Percentiles rank a stretch among this genome's conserved stretches.
Evolutionary conservation across 2,888 invertebrate genomes (phyloP).

Genomic region (Chirona hameri): DNA sequence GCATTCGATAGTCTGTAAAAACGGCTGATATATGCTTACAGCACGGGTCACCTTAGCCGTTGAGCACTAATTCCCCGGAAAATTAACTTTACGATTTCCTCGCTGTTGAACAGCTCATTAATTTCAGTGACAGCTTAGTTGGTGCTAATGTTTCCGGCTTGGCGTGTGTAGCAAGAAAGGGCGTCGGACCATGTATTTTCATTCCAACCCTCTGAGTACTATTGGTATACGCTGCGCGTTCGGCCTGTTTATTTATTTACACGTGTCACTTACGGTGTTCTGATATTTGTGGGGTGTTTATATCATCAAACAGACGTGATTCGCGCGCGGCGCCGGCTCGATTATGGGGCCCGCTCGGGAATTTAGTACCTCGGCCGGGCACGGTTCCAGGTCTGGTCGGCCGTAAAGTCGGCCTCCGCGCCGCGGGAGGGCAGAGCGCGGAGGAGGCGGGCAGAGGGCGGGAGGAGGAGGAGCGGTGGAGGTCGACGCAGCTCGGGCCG

Average conservation of each 20-base stretch:
- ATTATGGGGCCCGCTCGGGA: not conserved
- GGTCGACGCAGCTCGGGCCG: not conserved
- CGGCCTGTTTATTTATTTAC: not conserved
- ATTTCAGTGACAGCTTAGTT: no score
- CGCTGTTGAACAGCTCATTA: no score
- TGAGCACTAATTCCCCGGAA: no score
- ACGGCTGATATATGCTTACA: no score
- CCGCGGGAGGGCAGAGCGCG: not conserved
- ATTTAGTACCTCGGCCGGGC: not conserved
- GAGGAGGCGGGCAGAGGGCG: not conserved
- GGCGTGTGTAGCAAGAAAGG: no score
- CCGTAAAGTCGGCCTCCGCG: not conserved
- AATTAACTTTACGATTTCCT: no score
- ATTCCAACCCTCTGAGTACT: not conserved
- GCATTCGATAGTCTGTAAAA: no score
- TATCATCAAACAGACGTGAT: conserved; percentile 6
- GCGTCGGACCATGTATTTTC: not conserved
- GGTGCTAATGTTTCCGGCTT: no score
- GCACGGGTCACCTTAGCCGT: no score
- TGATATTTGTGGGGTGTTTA: conserved; percentile 22
- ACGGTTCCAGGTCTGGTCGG: not conserved
- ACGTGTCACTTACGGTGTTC: not conserved
- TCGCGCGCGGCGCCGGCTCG: not conserved
- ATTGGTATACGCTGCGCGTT: not conserved
- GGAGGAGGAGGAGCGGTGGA: not conserved